Base-by-base conservation (phyloP, 1,140 invertebrate genomes). In the Scylla paramamosain region DNA sequence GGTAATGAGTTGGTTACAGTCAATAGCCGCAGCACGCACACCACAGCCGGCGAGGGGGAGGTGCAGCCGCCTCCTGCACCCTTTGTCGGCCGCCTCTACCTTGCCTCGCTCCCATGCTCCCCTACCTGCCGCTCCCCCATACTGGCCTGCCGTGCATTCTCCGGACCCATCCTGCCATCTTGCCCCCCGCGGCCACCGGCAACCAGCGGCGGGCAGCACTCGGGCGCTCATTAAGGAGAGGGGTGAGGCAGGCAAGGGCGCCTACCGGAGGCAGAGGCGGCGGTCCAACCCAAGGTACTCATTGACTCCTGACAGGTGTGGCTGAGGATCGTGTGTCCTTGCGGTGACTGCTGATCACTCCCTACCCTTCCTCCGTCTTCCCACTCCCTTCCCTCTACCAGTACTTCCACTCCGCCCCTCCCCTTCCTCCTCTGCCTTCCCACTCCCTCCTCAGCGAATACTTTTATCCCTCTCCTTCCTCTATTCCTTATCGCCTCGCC, bases 1-100 rank as follows among this genome's bases (percentile, higher is more conserved):
- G 67, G 67, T 77, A 77, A 77, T 77, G 67, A 77, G 67, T 77
- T 77, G 67, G 67, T 77, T 77, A 77, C 67, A 77, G 67, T 77
- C 67, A 77, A 77, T 77, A 77, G 67, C 67, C 67, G 25, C 67
- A n/a, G 25, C 67, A 77, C 67, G 67, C 67, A 77, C 67, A n/a
- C 20, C 67, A 77, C 67, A n/a, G 67, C 67, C 67, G 20, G 67
- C 67, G 20, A n/a, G 10, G 67, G 20, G 67, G 67, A 77, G 67
- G 20, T 77, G 67, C 67, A 77, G 67, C 25, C 67, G 67, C 67
- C 25, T 77, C 67, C 25, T 7, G 20, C 67, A 77, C 25, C 67
- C 67, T 77, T 77, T 77, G 67, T 77, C 67, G 67, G 67, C 67
- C 39, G 67, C 67, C 67, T n/a, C 67, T n/a, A 77, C 67, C 67